Percentiles rank a stretch among this genome's conserved stretches.
These are phyloP conservation scores for Metopia argyrocephala DNA, from an alignment of 2,888 invertebrate species.

Conservation along the genomic window DNA sequence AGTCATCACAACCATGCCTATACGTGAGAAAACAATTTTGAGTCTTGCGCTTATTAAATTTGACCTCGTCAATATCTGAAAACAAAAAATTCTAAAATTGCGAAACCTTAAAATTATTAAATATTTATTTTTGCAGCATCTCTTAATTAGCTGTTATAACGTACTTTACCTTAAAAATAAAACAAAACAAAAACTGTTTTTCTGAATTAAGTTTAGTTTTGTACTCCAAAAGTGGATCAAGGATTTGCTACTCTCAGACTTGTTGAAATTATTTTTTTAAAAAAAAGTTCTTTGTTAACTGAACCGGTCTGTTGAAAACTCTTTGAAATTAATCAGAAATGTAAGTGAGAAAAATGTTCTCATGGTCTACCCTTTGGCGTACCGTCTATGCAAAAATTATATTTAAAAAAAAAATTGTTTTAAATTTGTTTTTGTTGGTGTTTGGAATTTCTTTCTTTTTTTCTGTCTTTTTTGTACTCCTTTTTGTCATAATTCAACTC, in stretches of 20 bases:
- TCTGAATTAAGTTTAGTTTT: no score
- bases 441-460: background rate
- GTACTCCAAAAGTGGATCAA: no score
- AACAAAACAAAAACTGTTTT: background rate
- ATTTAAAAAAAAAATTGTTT: conserved; percentile 16
- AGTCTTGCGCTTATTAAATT: no score
- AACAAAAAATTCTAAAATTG: no score
- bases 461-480: background rate
- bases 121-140: no score
- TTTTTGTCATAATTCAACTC: background rate
- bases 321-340: background rate
- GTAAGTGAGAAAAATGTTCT: background rate
- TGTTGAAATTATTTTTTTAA: background rate
- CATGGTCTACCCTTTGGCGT: background rate
- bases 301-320: no score
- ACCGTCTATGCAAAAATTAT: background rate
- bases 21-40: no score
- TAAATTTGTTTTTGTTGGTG: background rate
- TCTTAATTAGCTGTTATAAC: no score
- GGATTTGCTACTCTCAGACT: background rate
- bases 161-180: no score
- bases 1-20: no score
- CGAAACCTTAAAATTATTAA: no score
- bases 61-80: no score
- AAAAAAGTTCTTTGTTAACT: background rate